phyloP scores from a whole-genome alignment of 2,888 invertebrate species.

The Drosophila buzzatii region DNA sequence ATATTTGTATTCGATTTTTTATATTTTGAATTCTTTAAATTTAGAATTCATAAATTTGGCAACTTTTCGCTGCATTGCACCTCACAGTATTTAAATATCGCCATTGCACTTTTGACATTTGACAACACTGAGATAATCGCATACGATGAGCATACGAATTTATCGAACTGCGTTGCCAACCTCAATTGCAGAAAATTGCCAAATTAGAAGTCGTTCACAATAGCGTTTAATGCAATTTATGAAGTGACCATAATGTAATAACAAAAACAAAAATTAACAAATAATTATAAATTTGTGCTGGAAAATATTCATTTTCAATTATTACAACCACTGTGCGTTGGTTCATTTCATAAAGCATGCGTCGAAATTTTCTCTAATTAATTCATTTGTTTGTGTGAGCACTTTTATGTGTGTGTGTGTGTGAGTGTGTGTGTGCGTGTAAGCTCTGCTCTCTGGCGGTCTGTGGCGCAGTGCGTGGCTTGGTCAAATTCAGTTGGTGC shows the following conservation, averaged over 20 bases:
- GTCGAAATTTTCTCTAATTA: constrained; percentile 76
- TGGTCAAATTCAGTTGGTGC: constrained; percentile 68
- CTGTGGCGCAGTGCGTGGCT: constrained; percentile 39
- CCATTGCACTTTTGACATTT: background rate
- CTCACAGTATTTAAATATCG: background rate
- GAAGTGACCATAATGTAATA: background rate
- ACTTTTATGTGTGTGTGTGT: constrained; percentile 5
- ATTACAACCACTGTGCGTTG: constrained; percentile 39
- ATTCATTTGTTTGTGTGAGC: constrained; percentile 51
- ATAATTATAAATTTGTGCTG: background rate
- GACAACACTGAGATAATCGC: background rate
- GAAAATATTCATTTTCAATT: background rate
- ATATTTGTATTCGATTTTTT: background rate
- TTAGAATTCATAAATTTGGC: background rate
- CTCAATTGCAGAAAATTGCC: background rate
- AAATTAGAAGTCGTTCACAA: background rate
- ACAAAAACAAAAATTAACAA: background rate
- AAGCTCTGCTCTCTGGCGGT: constrained; percentile 32
- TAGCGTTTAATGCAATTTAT: background rate
- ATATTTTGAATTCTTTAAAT: no score
- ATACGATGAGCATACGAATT: background rate
- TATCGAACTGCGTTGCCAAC: background rate
- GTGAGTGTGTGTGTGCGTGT: constrained; percentile 24
- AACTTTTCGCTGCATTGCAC: background rate
- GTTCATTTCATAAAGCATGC: constrained; percentile 49